A percentile compares a stretch with the other conserved stretches of the same genome.
Evolutionary conservation across 2,888 invertebrate genomes (phyloP).

Genomic region (Chalcis sispes): DNA sequence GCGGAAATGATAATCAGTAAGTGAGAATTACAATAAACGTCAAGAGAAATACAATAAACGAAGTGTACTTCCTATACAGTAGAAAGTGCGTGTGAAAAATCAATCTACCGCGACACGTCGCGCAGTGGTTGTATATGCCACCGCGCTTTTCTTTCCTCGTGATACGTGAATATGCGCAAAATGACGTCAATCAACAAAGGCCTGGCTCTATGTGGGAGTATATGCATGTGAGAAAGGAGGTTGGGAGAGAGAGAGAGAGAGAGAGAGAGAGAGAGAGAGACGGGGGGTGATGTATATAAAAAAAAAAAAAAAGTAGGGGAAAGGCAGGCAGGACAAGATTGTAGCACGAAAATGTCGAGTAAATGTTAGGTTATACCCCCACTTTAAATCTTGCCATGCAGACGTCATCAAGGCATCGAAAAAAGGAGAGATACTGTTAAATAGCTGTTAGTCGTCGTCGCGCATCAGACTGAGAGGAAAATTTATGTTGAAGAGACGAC

Average conservation of each 20-base stretch:
- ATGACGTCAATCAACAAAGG: slow-evolving; percentile 47
- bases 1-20: too few species aligned
- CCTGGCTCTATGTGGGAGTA: neutral
- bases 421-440: slow-evolving; percentile 16
- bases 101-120: slow-evolving; percentile 23
- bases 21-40: too few species aligned
- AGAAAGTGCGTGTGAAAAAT: slow-evolving; percentile 38
- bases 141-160: too few species aligned
- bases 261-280: neutral
- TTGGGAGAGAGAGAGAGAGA: neutral
- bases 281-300: too few species aligned
- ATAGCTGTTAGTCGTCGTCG: slow-evolving; percentile 39
- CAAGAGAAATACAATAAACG: too few species aligned
- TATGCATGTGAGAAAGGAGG: neutral
- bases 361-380: too few species aligned
- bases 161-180: slow-evolving; percentile 7
- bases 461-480: slow-evolving; percentile 7
- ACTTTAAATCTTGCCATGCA: slow-evolving; percentile 23
- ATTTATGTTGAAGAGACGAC: neutral
- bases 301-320: too few species aligned
- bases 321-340: too few species aligned
- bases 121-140: neutral
- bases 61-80: too few species aligned
- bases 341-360: too few species aligned
- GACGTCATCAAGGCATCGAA: slow-evolving; percentile 45